phyloP scores from a whole-genome alignment of 2,797 vertebrate species.

The Brachyalestes nurse region DNA sequence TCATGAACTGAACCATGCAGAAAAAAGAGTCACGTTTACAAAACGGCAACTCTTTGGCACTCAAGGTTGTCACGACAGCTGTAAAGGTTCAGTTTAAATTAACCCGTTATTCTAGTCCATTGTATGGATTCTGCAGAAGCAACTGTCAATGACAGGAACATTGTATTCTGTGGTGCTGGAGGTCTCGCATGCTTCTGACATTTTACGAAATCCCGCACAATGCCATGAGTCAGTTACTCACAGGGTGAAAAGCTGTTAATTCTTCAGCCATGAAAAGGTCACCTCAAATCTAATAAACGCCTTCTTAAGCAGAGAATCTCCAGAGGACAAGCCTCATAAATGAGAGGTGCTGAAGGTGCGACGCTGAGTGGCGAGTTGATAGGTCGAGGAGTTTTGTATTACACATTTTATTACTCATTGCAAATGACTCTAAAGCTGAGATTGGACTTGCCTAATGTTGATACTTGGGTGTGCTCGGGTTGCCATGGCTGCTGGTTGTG shows the following conservation, averaged over 20 bases:
- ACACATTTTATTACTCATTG: slow-evolving; percentile 19
- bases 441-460: slow-evolving; percentile 46
- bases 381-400: slow-evolving; percentile 29
- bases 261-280: slow-evolving; percentile 30
- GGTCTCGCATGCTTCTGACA: slow-evolving; percentile 10
- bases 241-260: slow-evolving; percentile 13
- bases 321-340: slow-evolving; percentile 20
- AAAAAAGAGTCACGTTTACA: no score
- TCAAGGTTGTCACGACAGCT: neutral
- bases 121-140: neutral
- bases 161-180: neutral
- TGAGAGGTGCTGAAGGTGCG: slow-evolving; percentile 17
- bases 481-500: slow-evolving; percentile 37
- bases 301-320: slow-evolving; percentile 7
- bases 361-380: neutral
- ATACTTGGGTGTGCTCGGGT: slow-evolving; percentile 29
- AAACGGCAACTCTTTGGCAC: no score
- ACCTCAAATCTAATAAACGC: slow-evolving; percentile 36
- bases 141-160: neutral
- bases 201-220: slow-evolving; percentile 16
- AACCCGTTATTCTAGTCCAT: neutral
- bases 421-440: slow-evolving; percentile 19
- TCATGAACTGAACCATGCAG: neutral
- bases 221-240: slow-evolving; percentile 16
- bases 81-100: neutral